Evolutionary conservation across 2,797 vertebrate genomes (phyloP).

Genomic region (Sebastes nivosus): DNA sequence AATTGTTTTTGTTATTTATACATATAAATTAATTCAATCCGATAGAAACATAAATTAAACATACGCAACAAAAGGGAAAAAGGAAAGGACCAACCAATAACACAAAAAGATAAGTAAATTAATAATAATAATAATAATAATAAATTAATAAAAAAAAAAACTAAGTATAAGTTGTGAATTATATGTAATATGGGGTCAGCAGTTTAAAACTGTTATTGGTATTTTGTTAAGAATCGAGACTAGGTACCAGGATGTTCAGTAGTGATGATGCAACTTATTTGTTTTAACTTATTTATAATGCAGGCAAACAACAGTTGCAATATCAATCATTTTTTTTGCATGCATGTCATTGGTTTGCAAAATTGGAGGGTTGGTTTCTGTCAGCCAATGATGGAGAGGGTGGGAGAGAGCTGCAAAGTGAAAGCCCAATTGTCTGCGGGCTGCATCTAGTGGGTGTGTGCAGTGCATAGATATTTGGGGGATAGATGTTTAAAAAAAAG

Average conservation of each 20-base stretch:
- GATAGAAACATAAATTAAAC: no score
- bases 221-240: neutral
- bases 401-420: constrained; percentile 26
- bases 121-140: no score
- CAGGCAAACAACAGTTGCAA: constrained; percentile 6
- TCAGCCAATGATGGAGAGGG: constrained; percentile 46
- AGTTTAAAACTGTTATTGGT: neutral
- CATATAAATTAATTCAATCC: no score
- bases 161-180: no score
- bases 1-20: constrained; percentile 6
- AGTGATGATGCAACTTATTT: neutral
- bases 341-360: constrained; percentile 32
- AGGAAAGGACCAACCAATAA: no score
- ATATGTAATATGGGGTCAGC: no score
- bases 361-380: constrained; percentile 38
- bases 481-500: constrained; percentile 26
- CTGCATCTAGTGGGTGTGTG: constrained; percentile 48
- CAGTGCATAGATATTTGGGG: constrained; percentile 46
- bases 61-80: no score
- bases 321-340: neutral
- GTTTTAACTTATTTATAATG: neutral
- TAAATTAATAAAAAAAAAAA: no score
- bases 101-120: no score
- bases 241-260: neutral
- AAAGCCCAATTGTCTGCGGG: constrained; percentile 43